Evolutionary conservation across 92 coral and sea anemone genomes (phyloP), one percentile per base, ranked within the genome.

Genomic region (Zoanthus gigantus): DNA sequence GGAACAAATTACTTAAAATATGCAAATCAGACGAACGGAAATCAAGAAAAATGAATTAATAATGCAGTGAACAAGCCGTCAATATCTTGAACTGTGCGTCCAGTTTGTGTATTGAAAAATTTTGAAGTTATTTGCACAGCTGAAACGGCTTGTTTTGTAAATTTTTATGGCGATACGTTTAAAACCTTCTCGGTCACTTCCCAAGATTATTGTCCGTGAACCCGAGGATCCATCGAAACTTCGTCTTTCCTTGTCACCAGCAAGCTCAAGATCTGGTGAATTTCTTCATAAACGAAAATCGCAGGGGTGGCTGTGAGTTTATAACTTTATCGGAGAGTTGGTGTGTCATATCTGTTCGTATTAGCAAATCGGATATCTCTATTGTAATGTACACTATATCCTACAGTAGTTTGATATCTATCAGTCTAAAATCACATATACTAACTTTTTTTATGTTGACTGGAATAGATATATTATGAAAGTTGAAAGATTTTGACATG

Each of bases 291-390:
- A 92, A 74, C 95, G 83, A 63, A 90, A 76, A 48, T 92, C 95
- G 52, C 88, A 89, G 14, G 30, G 91, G 17, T 90, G 95, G 95
- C 90, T 88, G 95, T 92, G 87, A 92, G 95, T 92, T 73, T 34
- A 32, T 79, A 42, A 0, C 10, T 12, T 17, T 78, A 34, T 6
- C 30, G 32, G 60, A 74, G 7, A 37, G n/a, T 46, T 18, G 7
- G 18, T 6, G 17, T 17, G 50, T 11, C 28, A 14, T 42, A n/a
- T 37, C 14, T 72, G 76, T 72, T 72, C 60, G 32, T 69, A 13
- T 34, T 34, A 23, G 14, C 47, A 30, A 69, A 12, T 34, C 45
- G 0, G 46, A 1, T 5, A 10, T 18, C 28, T 18, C 31, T 69
- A 12, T 32, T 69, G 42, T 37, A 37, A 37, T 15, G 12, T 30